Evolutionary conservation across 2,888 invertebrate genomes (phyloP).

Genomic region (Stramonita haemastoma): DNA sequence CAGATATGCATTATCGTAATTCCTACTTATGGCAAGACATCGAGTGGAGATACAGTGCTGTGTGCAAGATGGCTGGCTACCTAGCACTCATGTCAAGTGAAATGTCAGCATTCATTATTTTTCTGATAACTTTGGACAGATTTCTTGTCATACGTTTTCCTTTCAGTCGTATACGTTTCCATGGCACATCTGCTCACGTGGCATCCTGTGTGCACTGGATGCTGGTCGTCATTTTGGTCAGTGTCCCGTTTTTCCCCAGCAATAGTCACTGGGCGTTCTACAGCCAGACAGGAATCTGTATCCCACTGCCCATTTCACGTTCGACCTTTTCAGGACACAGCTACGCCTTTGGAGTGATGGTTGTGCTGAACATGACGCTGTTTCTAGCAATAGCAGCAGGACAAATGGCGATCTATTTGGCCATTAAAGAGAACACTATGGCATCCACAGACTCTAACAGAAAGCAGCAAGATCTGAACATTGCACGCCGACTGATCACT

Average conservation of each 20-base stretch:
- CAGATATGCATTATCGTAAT: background rate
- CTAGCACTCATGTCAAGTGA: background rate
- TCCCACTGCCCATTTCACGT: conserved; percentile 74
- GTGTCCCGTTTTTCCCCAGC: background rate
- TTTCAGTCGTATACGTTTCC: background rate
- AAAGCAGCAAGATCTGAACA: background rate
- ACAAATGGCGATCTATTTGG: conserved; percentile 71
- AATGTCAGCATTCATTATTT: background rate
- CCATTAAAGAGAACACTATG: conserved; percentile 43
- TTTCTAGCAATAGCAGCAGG: conserved; percentile 71
- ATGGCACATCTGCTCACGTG: background rate
- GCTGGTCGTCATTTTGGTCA: background rate
- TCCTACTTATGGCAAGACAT: conserved; percentile 5
- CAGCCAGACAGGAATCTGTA: conserved; percentile 69
- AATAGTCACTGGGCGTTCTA: conserved; percentile 60
- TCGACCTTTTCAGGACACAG: conserved; percentile 73
- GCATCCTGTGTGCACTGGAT: background rate
- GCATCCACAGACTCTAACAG: background rate
- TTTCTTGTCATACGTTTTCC: background rate
- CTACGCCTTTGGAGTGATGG: conserved; percentile 72
- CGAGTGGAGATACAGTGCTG: background rate
- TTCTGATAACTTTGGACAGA: background rate
- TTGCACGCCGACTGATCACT: background rate
- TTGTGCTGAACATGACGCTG: conserved; percentile 69
- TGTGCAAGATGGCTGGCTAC: background rate